These are phyloP conservation scores for Samia ricini DNA, from an alignment of 1,140 invertebrate genomes.

Conservation along the genomic window DNA sequence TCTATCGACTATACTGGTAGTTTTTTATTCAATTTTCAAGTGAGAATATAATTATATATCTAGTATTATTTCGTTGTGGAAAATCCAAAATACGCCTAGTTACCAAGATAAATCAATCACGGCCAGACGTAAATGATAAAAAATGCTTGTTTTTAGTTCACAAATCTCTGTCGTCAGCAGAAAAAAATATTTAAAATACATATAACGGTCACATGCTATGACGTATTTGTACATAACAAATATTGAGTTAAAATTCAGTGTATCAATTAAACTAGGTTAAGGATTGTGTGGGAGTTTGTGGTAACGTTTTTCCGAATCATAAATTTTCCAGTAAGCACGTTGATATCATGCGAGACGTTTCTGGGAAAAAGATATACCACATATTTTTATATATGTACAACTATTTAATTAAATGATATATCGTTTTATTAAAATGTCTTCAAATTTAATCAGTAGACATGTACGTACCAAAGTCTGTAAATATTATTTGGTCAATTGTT, in stretches of 20 bases:
- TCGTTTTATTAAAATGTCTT: neutral
- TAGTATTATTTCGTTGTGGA: conserved; percentile 11
- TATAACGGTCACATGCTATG: conserved; percentile 53
- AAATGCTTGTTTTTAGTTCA: conserved; percentile 30
- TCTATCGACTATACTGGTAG: neutral
- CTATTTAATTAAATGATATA: neutral
- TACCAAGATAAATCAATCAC: conserved; percentile 66
- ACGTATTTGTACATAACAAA: conserved; percentile 48
- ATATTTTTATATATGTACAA: neutral
- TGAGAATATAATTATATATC: neutral
- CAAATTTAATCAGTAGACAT: neutral
- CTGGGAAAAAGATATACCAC: conserved; percentile 11
- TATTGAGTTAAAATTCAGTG: conserved; percentile 53
- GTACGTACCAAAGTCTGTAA: no score
- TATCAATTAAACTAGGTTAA: conserved; percentile 56
- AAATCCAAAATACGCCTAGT: conserved; percentile 26
- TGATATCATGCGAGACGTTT: conserved; percentile 13
- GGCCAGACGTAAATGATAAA: conserved; percentile 43
- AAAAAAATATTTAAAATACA: conserved; percentile 27
- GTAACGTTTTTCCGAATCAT: conserved; percentile 4
- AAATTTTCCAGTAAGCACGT: neutral
- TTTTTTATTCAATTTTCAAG: neutral
- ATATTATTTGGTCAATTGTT: no score
- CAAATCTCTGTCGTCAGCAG: conserved; percentile 21
- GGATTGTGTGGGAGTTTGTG: conserved; percentile 26